A percentile compares a stretch with the other conserved stretches of the same genome.
phyloP scores from a whole-genome alignment of 2,797 vertebrate genomes.

The Eulemur coronatus region DNA sequence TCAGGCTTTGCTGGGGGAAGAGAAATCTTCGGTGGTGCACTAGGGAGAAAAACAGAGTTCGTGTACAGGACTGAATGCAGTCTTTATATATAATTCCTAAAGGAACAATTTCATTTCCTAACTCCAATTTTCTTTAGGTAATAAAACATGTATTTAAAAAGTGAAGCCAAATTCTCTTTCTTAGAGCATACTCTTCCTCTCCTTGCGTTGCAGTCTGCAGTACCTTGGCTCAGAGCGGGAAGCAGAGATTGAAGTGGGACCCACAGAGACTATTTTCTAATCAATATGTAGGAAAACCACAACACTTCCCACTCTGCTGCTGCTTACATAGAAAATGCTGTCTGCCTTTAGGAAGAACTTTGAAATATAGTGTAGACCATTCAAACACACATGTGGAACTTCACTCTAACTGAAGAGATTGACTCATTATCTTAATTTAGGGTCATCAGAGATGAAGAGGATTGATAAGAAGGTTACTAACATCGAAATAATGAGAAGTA shows the following conservation, averaged over 20 bases:
- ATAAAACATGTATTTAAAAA: neutral
- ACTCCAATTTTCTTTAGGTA: neutral
- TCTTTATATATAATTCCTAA: neutral
- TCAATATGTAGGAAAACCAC: neutral
- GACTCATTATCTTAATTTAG: conserved; percentile 3
- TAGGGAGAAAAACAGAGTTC: conserved; percentile 81
- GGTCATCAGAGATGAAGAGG: neutral
- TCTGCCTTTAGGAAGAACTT: neutral
- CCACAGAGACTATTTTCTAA: neutral
- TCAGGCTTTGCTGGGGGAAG: conserved; percentile 97
- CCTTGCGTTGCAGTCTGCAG: neutral
- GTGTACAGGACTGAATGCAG: neutral
- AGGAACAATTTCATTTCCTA: neutral
- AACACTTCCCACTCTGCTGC: neutral
- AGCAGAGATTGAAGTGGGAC: neutral
- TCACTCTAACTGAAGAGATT: neutral
- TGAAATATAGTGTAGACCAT: neutral
- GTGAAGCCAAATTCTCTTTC: neutral
- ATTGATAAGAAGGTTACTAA: neutral
- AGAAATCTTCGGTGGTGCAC: conserved; percentile 98
- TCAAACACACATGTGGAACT: neutral
- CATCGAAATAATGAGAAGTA: neutral
- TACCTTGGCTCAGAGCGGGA: neutral
- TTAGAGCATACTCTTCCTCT: neutral
- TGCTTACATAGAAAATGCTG: neutral